phyloP scores from a whole-genome alignment of 2,113 vertebrate genomes.

The Carassius auratus region DNA sequence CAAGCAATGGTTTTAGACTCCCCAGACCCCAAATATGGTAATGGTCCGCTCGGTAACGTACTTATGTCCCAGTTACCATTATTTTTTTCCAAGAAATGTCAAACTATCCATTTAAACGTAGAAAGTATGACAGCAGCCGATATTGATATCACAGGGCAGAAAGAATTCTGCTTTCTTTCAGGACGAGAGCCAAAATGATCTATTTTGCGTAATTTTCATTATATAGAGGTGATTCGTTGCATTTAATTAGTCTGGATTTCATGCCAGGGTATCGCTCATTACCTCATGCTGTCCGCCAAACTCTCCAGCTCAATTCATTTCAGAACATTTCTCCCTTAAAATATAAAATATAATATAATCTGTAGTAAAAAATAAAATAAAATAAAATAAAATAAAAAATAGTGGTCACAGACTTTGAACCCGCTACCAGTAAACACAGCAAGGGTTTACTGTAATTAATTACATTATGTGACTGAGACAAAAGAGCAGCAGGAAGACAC shows the following conservation, averaged over 20 bases:
- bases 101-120: conserved; percentile 53
- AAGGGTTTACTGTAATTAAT: conserved; percentile 1
- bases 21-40: conserved; percentile 2
- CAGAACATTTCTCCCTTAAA: background rate
- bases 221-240: conserved; percentile 22
- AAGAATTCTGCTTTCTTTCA: conserved; percentile 42
- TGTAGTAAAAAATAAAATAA: background rate
- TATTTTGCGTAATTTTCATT: conserved; percentile 33
- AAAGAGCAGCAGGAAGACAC: background rate
- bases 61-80: conserved; percentile 29
- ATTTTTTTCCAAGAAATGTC: conserved; percentile 46
- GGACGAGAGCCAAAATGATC: conserved; percentile 49
- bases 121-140: conserved; percentile 34
- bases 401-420: background rate
- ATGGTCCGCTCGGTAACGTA: background rate
- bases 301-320: conserved; percentile 5
- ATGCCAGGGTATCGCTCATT: conserved; percentile 51
- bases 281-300: conserved; percentile 33
- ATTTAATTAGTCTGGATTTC: conserved; percentile 53
- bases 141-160: conserved; percentile 41
- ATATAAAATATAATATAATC: too few species aligned
- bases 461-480: conserved; percentile 19
- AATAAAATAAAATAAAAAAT: background rate
- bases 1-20: background rate
- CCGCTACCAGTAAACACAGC: background rate